Evolutionary conservation across 30 jellyfish, hydroid and myxozoan species (phyloP).

Genomic region (Aurelia sp.): DNA sequence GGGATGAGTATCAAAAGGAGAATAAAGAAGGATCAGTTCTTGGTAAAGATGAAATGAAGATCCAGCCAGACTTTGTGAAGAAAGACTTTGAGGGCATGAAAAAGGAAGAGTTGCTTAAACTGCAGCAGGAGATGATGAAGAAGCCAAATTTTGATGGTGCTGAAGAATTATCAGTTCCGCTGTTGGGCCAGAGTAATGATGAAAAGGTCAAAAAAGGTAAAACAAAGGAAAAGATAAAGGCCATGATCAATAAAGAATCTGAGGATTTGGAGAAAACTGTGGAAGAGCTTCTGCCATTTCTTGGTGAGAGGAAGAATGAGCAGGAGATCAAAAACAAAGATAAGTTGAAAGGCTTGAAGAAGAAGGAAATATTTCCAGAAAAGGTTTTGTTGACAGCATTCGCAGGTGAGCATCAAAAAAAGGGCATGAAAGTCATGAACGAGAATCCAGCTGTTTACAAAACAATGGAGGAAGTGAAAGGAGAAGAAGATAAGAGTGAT

Average conservation of each 20-base stretch:
- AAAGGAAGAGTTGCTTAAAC: conserved; percentile 9
- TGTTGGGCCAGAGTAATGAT: conserved; percentile 1
- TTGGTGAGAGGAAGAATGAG: conserved; percentile 17
- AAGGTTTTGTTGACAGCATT: conserved; percentile 17
- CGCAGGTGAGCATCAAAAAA: neutral
- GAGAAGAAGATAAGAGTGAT: conserved; percentile 37
- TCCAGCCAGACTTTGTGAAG: conserved; percentile 22
- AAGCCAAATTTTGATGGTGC: conserved; percentile 9
- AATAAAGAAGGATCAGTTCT: conserved; percentile 7
- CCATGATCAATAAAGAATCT: conserved; percentile 35
- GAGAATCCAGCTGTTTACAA: conserved; percentile 17
- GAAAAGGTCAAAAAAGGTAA: conserved; percentile 9
- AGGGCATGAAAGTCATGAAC: conserved; percentile 1
- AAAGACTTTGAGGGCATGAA: conserved; percentile 3
- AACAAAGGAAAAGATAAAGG: neutral
- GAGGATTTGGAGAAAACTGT: conserved; percentile 59
- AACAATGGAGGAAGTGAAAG: conserved; percentile 15
- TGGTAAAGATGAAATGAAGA: conserved; percentile 22
- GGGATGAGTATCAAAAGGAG: conserved; percentile 2
- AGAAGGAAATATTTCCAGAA: neutral
- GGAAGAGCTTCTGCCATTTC: conserved; percentile 53
- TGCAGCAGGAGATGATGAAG: conserved; percentile 29
- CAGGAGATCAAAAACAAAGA: neutral
- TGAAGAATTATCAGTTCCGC: conserved; percentile 1
- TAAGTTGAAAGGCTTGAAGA: neutral